Conservation (phyloP, 2,797 vertebrate genomes). For the Hirundo rustica region DNA sequence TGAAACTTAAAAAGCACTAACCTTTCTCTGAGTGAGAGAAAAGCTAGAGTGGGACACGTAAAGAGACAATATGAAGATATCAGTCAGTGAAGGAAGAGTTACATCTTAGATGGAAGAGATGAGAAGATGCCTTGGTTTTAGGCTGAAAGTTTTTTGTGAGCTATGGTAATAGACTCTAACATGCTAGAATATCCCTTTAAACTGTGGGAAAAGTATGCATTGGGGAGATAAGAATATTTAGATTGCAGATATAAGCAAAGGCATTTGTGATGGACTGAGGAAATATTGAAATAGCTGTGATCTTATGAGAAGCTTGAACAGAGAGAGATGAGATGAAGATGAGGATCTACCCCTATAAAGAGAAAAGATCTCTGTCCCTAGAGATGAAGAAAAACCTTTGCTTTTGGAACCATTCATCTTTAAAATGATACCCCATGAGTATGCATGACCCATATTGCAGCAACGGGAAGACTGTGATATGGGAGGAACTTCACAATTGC, state of each 20-base stretch:
- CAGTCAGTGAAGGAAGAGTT: background rate
- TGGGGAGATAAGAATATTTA: background rate
- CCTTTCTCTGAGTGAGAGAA: background rate
- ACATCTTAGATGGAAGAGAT: background rate
- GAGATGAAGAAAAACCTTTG: background rate
- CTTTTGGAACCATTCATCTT: background rate
- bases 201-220: background rate
- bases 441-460: background rate
- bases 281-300: background rate
- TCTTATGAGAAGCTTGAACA: background rate
- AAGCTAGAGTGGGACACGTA: background rate
- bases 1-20: background rate
- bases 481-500: background rate
- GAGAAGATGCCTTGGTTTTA: background rate
- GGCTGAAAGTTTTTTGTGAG: background rate
- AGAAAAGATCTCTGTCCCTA: background rate
- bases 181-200: background rate
- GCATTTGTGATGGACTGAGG: background rate
- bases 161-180: background rate
- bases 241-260: background rate
- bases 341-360: background rate
- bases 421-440: background rate
- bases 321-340: background rate
- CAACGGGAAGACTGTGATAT: background rate
- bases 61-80: background rate